Evolutionary conservation across 2,113 vertebrate species (phyloP).

Genomic region (Carollia perspicillata): DNA sequence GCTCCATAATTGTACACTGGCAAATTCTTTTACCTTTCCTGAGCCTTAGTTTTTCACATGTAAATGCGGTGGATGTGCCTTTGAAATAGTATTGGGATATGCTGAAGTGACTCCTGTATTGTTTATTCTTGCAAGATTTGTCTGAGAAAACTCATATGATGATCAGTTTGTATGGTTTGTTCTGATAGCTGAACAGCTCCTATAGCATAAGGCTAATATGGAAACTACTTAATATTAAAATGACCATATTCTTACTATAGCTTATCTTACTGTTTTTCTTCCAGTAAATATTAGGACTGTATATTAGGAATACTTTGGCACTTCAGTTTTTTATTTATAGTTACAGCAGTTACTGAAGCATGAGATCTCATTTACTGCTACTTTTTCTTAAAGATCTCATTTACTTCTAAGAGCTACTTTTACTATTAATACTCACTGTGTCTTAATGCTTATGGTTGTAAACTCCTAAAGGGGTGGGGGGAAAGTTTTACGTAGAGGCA

Average conservation of each 20-base stretch:
- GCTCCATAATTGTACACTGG: not conserved
- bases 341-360: not conserved
- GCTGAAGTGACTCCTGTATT: not conserved
- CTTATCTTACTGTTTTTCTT: not conserved
- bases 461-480: not conserved
- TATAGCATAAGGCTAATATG: not conserved
- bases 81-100: not conserved
- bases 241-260: not conserved
- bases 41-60: not conserved
- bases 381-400: not conserved
- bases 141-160: not conserved
- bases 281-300: not conserved
- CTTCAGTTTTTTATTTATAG: conserved; percentile 6
- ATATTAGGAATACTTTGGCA: not conserved
- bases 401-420: not conserved
- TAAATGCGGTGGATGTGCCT: not conserved
- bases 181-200: not conserved
- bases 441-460: not conserved
- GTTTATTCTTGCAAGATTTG: not conserved
- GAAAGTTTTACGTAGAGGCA: not conserved
- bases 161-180: not conserved
- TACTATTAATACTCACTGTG: not conserved
- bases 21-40: not conserved
- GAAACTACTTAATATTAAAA: not conserved
- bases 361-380: not conserved